These are phyloP conservation scores for Itoplectis maculator DNA, from an alignment of 2,888 invertebrate species.

Conservation along the genomic window DNA sequence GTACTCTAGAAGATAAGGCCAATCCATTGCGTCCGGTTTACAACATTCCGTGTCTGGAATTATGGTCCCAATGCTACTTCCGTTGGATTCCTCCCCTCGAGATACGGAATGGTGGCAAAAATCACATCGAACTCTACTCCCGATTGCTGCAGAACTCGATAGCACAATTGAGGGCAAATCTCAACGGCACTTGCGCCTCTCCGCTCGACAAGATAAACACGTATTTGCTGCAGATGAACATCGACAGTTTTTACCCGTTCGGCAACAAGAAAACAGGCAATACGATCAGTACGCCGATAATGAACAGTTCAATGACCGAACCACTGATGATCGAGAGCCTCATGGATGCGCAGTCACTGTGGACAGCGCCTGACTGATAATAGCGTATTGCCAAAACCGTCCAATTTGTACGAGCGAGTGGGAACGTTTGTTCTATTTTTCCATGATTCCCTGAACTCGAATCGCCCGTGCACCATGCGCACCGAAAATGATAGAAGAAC, in stretches of 20 bases:
- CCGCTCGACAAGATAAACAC: slow-evolving; percentile 78
- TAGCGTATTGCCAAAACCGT: not conserved
- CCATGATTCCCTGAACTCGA: slow-evolving; percentile 7
- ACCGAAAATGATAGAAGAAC: not conserved
- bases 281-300: slow-evolving; percentile 80
- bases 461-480: slow-evolving; percentile 4
- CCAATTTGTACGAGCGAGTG: slow-evolving; percentile 36
- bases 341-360: slow-evolving; percentile 89
- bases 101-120: slow-evolving; percentile 89
- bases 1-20: slow-evolving; percentile 50
- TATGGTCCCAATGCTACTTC: slow-evolving; percentile 96
- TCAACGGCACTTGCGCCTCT: slow-evolving; percentile 72
- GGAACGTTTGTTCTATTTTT: slow-evolving; percentile 26
- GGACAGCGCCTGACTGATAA: slow-evolving; percentile 89
- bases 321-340: slow-evolving; percentile 87
- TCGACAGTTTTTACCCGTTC: slow-evolving; percentile 83
- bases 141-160: slow-evolving; percentile 85
- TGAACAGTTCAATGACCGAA: slow-evolving; percentile 86
- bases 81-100: slow-evolving; percentile 95
- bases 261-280: slow-evolving; percentile 80
- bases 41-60: slow-evolving; percentile 87
- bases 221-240: slow-evolving; percentile 80
- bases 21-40: slow-evolving; percentile 85
- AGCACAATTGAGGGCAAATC: slow-evolving; percentile 82
- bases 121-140: slow-evolving; percentile 86